These are phyloP conservation scores for Pterobdella sp. DNA, from an alignment of 2,888 invertebrate species.

Conservation along the genomic window DNA sequence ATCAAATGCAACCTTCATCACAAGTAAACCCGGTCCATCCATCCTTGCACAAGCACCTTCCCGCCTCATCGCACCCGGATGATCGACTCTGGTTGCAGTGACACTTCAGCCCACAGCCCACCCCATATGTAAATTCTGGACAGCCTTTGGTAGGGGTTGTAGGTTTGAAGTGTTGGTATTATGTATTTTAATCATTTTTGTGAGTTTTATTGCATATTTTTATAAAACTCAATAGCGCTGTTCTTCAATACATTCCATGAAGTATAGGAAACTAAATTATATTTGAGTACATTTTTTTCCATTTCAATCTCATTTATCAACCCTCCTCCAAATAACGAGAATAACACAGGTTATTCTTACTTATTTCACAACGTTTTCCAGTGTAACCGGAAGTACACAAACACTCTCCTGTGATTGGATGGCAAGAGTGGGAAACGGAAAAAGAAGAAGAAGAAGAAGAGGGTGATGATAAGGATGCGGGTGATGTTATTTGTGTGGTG, in stretches of 20 bases:
- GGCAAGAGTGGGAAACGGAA: background rate
- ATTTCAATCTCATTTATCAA: too few species aligned
- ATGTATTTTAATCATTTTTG: background rate
- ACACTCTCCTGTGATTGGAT: background rate
- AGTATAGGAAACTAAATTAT: too few species aligned
- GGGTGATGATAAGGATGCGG: background rate
- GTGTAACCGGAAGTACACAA: background rate
- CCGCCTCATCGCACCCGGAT: background rate
- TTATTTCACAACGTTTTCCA: background rate
- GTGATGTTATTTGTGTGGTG: background rate
- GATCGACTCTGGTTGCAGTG: background rate
- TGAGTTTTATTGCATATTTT: background rate
- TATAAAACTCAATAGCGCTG: too few species aligned
- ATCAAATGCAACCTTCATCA: background rate
- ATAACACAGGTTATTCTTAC: too few species aligned
- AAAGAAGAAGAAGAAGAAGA: background rate
- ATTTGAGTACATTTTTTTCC: too few species aligned
- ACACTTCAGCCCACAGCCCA: background rate
- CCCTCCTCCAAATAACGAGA: too few species aligned
- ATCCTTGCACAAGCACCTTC: slow-evolving; percentile 3
- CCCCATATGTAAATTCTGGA: background rate
- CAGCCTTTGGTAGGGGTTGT: background rate
- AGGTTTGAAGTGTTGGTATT: background rate
- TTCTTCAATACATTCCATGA: too few species aligned
- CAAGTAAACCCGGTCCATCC: background rate